Conservation (phyloP, 2,113 vertebrate species). For the Orthonyx spaldingii region DNA sequence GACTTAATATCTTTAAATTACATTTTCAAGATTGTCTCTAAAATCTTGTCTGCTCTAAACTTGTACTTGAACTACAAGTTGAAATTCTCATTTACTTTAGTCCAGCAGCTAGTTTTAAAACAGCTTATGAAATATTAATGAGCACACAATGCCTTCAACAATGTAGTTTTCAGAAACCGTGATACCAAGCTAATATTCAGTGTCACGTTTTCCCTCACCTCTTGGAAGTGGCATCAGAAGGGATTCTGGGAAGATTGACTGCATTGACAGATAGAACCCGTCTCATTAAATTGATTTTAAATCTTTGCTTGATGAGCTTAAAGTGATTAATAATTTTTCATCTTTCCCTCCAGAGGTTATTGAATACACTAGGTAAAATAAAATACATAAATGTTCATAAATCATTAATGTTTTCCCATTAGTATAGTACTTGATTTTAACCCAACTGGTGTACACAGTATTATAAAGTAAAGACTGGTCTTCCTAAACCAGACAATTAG, state of each 20-base stretch:
- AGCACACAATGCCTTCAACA: background rate
- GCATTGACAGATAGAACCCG: background rate
- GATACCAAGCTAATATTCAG: background rate
- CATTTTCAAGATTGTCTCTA: background rate
- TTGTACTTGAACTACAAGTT: background rate
- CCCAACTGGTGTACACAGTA: background rate
- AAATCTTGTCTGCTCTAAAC: background rate
- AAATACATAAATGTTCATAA: background rate
- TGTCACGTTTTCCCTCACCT: background rate
- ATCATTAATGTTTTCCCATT: background rate
- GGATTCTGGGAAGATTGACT: background rate
- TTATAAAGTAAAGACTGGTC: background rate
- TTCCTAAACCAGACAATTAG: background rate
- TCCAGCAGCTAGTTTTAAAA: background rate
- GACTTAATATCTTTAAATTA: background rate
- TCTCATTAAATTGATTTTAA: conserved; percentile 13
- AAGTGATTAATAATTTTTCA: background rate
- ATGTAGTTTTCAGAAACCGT: background rate
- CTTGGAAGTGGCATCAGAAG: background rate
- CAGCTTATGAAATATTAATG: background rate
- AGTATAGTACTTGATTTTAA: background rate
- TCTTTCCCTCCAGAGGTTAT: background rate
- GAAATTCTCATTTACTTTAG: background rate
- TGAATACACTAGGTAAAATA: conserved; percentile 12
- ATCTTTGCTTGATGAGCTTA: background rate